These are phyloP conservation scores for Sinocyclocheilus anshuiensis DNA, from an alignment of 2,113 vertebrate genomes.

Conservation along the genomic window DNA sequence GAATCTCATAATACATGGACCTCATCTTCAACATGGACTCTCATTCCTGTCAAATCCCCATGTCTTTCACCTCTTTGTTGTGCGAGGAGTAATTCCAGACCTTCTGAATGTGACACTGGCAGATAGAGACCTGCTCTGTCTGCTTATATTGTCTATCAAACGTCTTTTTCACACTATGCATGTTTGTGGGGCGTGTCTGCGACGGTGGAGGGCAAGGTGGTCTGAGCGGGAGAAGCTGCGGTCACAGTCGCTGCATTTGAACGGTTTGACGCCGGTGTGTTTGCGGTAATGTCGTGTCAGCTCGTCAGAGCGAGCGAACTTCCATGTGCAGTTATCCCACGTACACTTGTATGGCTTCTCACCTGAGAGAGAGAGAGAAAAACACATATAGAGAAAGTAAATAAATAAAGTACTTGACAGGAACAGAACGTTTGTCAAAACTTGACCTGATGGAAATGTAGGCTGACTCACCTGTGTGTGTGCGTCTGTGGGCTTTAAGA, in stretches of 20 bases:
- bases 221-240: slow-evolving; percentile 88
- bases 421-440: background rate
- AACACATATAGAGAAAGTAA: background rate
- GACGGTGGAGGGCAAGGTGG: slow-evolving; percentile 87
- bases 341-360: slow-evolving; percentile 90
- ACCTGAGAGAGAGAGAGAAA: slow-evolving; percentile 66
- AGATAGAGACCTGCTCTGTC: slow-evolving; percentile 41
- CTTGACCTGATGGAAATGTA: background rate
- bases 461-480: slow-evolving; percentile 80
- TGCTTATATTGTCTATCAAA: background rate
- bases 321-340: slow-evolving; percentile 90
- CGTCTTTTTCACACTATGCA: slow-evolving; percentile 55
- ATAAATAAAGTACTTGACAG: background rate
- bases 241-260: slow-evolving; percentile 89
- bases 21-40: background rate
- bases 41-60: background rate
- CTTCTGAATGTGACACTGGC: slow-evolving; percentile 8
- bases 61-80: background rate
- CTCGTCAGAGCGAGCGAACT: slow-evolving; percentile 85
- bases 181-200: slow-evolving; percentile 76
- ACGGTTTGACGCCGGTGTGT: slow-evolving; percentile 83
- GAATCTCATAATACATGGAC: background rate
- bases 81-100: slow-evolving; percentile 34
- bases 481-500: slow-evolving; percentile 87
- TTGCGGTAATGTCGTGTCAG: slow-evolving; percentile 64